Evolutionary conservation across 2,113 vertebrate genomes (phyloP).

Genomic region (Pelodiscus sinensis): DNA sequence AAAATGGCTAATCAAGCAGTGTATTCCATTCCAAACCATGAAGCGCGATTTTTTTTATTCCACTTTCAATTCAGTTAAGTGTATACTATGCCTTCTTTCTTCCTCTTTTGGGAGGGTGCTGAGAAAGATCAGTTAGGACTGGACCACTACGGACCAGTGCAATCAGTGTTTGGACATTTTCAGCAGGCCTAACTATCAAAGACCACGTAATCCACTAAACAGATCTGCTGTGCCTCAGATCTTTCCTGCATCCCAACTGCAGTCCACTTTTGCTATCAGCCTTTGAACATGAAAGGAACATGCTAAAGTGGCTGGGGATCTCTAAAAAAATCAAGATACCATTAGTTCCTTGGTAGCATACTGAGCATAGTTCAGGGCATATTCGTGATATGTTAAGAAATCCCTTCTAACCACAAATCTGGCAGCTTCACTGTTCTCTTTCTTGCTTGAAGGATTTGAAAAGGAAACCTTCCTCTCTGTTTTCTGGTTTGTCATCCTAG

Average conservation of each 20-base stretch:
- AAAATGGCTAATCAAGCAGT: neutral
- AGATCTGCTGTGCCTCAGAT: neutral
- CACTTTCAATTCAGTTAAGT: neutral
- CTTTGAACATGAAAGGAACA: neutral
- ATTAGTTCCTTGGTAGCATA: neutral
- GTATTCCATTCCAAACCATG: neutral
- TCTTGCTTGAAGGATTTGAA: neutral
- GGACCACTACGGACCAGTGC: neutral
- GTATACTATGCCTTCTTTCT: neutral
- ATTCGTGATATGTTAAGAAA: neutral
- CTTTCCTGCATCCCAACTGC: neutral
- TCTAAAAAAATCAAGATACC: neutral
- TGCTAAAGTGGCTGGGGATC: neutral
- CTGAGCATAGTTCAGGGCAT: neutral
- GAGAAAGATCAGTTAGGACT: neutral
- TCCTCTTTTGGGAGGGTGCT: neutral
- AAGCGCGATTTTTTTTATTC: neutral
- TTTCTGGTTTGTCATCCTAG: neutral
- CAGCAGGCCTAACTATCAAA: neutral
- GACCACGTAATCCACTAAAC: neutral
- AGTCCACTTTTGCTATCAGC: neutral
- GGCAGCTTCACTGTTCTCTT: neutral
- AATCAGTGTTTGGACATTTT: neutral
- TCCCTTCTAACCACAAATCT: neutral
- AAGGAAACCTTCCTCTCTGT: neutral